Percentiles rank a stretch among this genome's conserved stretches.
Conservation (phyloP, 2,888 invertebrate species). For the Drosophila pseudotakahashii region DNA sequence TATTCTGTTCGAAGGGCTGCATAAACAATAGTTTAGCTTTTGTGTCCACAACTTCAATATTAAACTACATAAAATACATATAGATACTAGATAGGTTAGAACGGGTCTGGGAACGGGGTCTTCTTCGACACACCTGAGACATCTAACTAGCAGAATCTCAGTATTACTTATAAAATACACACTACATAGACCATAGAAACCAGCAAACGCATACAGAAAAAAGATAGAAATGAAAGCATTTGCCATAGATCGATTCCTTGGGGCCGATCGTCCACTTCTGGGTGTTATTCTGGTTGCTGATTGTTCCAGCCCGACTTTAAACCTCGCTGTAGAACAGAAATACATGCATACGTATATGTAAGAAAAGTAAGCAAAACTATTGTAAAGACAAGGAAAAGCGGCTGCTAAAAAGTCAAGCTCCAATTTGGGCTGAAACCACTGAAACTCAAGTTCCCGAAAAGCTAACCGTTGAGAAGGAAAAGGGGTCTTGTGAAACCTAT, state of each 20-base stretch:
- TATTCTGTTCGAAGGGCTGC: conserved; percentile 29
- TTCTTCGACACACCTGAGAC: conserved; percentile 55
- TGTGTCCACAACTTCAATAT: conserved; percentile 55
- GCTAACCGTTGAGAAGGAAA: conserved; percentile 5
- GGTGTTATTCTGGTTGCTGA: conserved; percentile 18
- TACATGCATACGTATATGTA: neutral
- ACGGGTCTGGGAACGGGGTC: conserved; percentile 31
- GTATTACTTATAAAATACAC: conserved; percentile 66
- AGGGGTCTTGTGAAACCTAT: conserved; percentile 21
- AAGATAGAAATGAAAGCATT: conserved; percentile 38
- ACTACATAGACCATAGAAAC: conserved; percentile 32
- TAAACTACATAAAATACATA: conserved; percentile 47
- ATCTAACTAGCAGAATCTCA: conserved; percentile 73
- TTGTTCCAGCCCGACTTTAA: conserved; percentile 13
- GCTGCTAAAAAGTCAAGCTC: conserved; percentile 42
- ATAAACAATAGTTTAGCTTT: conserved; percentile 32
- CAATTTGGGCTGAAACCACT: conserved; percentile 28
- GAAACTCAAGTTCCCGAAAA: conserved; percentile 37
- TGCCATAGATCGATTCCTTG: conserved; percentile 44
- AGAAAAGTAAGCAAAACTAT: conserved; percentile 8
- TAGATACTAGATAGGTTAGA: conserved; percentile 42
- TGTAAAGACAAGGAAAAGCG: conserved; percentile 40
- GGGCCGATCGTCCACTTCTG: conserved; percentile 34
- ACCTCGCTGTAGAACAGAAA: conserved; percentile 22
- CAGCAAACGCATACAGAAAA: conserved; percentile 1